Evolutionary conservation across 2,797 vertebrate species (phyloP), one percentile per base, ranked within the genome.

Genomic region (Falco berigora): DNA sequence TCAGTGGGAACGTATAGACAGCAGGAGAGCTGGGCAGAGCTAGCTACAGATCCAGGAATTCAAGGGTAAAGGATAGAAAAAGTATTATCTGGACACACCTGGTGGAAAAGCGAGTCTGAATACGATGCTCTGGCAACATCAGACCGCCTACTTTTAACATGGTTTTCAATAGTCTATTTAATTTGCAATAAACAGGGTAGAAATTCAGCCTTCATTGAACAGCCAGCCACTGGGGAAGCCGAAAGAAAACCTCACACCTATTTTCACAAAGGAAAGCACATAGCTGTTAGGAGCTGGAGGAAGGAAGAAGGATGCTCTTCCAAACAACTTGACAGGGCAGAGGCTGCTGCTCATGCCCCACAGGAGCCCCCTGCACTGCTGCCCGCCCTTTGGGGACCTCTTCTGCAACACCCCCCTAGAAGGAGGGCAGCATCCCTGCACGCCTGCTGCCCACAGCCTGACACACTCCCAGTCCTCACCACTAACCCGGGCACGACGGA

Each of bases 1-100:
- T 9, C 32, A 55, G 30, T 16, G 63, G 23, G 34, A 32, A 32
- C 71, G 28, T 27, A 27, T 0, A 0, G 49, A 34, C 0, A 1
- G 16, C 44, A 56, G 38, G 42, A 80, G 8, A 61, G 38, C 12
- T 25, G 44, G 36, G 47, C 30, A 86, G 19, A 40, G 13, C 38
- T 55, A 16, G n/a, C 15, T 8, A 30, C 30, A 77, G 42, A 17
- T 17, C 42, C 30, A 5, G 9, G 7, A 85, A 34, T 55, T 68
- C 73, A 56, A 76, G n/a, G 38, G 30, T 68, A 52, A 16, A 27
- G 59, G 24, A 34, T 4, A 67, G 44, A 38, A 84, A 90, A 59
- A 79, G 18, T 2, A 58, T 64, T 38, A 47, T n/a, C 40, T 68
- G 17, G 71, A 56, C 19, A 36, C 10, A 46, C 14, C 16, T 28